These are phyloP conservation scores for Cheracebus regulus DNA, from an alignment of 2,797 vertebrate species.

Conservation along the genomic window DNA sequence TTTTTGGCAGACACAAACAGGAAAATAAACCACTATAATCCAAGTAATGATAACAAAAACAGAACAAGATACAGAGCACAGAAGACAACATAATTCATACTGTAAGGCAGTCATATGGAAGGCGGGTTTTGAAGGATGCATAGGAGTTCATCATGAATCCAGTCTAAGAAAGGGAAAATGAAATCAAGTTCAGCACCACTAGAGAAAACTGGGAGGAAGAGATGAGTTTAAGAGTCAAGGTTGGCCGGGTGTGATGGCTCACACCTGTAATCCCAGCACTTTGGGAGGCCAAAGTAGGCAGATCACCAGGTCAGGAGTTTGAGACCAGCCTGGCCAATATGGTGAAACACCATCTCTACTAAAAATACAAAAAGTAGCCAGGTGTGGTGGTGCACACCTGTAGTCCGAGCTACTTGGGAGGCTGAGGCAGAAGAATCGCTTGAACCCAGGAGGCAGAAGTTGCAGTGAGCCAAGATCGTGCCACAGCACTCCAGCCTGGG, in stretches of 20 bases:
- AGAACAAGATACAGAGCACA: not conserved
- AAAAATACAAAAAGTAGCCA: not conserved
- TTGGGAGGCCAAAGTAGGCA: not conserved
- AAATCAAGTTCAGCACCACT: not conserved
- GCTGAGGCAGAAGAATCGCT: not conserved
- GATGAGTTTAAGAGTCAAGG: not conserved
- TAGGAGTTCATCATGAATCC: not conserved
- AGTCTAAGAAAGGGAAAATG: not conserved
- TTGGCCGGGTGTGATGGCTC: not conserved
- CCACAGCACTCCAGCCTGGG: not conserved
- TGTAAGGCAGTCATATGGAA: not conserved
- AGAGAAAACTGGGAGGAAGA: not conserved
- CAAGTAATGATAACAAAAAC: not conserved
- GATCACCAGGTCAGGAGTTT: not conserved
- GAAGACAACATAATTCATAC: not conserved
- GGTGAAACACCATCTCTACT: not conserved
- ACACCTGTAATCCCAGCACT: not conserved
- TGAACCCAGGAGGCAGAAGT: not conserved
- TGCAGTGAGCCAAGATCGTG: not conserved
- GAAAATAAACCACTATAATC: not conserved
- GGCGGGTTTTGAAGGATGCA: constrained; percentile 9
- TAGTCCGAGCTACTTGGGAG: not conserved
- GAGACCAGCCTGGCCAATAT: not conserved
- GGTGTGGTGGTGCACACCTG: rapidly evolving
- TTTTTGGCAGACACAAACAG: not conserved